Conservation (phyloP, 2,797 vertebrate species). For the Amblyraja radiata region DNA sequence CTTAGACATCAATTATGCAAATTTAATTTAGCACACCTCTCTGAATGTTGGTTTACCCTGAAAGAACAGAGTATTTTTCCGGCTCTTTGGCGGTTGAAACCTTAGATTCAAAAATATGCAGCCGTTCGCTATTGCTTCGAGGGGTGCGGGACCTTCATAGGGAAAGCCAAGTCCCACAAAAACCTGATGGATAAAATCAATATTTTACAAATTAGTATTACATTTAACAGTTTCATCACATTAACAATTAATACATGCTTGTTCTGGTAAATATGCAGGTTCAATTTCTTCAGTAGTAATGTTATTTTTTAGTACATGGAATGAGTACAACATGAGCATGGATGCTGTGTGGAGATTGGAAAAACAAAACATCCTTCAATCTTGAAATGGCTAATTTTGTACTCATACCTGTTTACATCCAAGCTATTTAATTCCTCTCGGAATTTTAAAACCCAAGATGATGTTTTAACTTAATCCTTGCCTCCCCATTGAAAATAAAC, state of each 20-base stretch:
- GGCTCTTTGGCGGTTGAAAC: conserved; percentile 37
- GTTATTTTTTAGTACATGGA: not conserved
- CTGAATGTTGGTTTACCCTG: conserved; percentile 38
- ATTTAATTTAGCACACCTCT: conserved; percentile 25
- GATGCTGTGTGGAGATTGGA: not conserved
- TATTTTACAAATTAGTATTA: conserved; percentile 7
- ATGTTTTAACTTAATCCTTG: not conserved
- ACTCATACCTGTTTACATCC: not conserved
- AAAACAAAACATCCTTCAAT: not conserved
- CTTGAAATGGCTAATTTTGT: not conserved
- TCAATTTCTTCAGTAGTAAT: not conserved
- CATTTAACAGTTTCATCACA: not conserved
- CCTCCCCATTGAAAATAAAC: not conserved
- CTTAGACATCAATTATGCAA: not conserved
- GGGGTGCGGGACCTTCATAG: conserved; percentile 38
- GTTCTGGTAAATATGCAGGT: not conserved
- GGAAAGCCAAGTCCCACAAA: conserved; percentile 39
- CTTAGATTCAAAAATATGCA: conserved; percentile 37
- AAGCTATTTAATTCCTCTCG: not conserved
- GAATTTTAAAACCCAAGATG: not conserved
- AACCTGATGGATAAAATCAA: conserved; percentile 9
- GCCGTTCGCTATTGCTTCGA: conserved; percentile 39
- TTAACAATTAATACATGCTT: not conserved
- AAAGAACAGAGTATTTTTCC: conserved; percentile 38
- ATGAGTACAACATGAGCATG: not conserved